Conservation (phyloP, 2,797 vertebrate species). For the Simalia tracyae region DNA sequence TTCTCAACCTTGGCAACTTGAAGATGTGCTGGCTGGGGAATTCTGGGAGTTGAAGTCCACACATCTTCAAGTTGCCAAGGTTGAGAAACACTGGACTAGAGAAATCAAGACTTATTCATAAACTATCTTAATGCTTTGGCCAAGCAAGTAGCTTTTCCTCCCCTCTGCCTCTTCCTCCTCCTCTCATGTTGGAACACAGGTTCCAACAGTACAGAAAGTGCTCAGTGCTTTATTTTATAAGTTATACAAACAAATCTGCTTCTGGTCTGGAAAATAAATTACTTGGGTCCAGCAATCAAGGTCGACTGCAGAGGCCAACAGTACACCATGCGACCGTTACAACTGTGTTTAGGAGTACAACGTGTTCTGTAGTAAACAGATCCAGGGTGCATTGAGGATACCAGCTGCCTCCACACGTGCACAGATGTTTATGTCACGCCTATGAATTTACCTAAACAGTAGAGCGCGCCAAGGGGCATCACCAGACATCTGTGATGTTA, state of each 20-base stretch:
- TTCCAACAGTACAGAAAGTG: not conserved
- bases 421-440: not conserved
- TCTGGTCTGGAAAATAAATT: not conserved
- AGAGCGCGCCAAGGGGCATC: not conserved
- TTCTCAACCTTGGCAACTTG: too few species aligned
- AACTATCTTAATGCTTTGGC: not conserved
- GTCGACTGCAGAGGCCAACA: not conserved
- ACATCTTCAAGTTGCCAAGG: too few species aligned
- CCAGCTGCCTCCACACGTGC: not conserved
- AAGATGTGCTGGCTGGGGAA: too few species aligned
- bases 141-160: not conserved
- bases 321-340: not conserved
- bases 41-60: too few species aligned
- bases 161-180: too few species aligned
- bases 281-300: not conserved
- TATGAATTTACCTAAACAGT: not conserved
- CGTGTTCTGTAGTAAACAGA: not conserved
- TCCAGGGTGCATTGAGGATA: not conserved
- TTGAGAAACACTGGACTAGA: not conserved
- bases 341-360: not conserved
- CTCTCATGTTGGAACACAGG: not conserved
- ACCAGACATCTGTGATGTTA: conserved; percentile 13
- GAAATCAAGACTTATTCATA: not conserved
- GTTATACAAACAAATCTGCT: not conserved
- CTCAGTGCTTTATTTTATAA: not conserved